A percentile compares a stretch with the other conserved stretches of the same genome.
Conservation (phyloP, 2,888 invertebrate genomes). For the Melanophora roralis region DNA sequence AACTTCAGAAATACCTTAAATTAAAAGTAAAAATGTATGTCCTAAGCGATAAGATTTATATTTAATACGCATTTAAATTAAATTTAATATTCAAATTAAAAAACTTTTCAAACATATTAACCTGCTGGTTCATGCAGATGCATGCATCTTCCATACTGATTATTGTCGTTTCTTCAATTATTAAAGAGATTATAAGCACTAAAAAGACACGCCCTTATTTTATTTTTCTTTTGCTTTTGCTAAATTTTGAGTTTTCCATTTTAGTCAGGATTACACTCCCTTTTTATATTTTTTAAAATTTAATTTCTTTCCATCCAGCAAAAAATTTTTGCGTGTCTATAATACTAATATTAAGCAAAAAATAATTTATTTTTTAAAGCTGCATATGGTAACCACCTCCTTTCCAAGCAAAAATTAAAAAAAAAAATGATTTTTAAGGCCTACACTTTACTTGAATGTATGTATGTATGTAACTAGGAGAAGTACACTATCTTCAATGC, state of each 20-base stretch:
- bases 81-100: too few species aligned
- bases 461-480: not conserved
- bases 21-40: too few species aligned
- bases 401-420: conserved; percentile 1
- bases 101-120: too few species aligned
- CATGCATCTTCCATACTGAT: too few species aligned
- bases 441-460: conserved; percentile 30
- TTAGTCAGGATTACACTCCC: conserved; percentile 19
- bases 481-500: conserved; percentile 17
- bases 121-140: too few species aligned
- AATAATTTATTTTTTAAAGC: conserved; percentile 16
- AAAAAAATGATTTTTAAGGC: conserved; percentile 32
- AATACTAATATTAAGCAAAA: not conserved
- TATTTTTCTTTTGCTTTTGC: not conserved
- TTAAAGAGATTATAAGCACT: too few species aligned
- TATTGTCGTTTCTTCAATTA: too few species aligned
- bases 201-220: too few species aligned
- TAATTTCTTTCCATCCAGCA: not conserved
- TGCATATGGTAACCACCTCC: not conserved
- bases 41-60: too few species aligned
- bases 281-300: conserved; percentile 2
- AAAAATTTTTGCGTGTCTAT: conserved; percentile 4
- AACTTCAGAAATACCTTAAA: too few species aligned
- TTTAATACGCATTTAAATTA: too few species aligned
- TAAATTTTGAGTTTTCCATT: not conserved